phyloP scores from a whole-genome alignment of 2,888 invertebrate genomes.

The Drosophila aldrichi region DNA sequence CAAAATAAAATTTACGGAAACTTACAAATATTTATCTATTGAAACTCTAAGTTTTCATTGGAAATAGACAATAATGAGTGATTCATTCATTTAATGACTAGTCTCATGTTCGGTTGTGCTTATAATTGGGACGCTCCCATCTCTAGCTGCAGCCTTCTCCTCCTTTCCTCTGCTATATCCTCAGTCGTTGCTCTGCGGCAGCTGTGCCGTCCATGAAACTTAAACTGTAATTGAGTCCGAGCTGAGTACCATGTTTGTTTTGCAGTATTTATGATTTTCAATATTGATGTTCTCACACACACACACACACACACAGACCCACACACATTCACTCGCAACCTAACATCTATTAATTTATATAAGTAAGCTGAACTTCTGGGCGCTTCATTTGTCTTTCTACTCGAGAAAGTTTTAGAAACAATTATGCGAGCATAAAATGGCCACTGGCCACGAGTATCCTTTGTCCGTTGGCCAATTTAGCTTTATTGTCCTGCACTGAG shows the following conservation, averaged over 20 bases:
- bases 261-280: slow-evolving; percentile 11
- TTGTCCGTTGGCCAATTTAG: slow-evolving; percentile 42
- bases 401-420: slow-evolving; percentile 57
- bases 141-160: neutral
- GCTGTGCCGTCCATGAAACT: slow-evolving; percentile 40
- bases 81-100: neutral
- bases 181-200: slow-evolving; percentile 25
- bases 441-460: slow-evolving; percentile 28
- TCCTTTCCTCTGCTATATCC: slow-evolving; percentile 8
- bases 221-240: slow-evolving; percentile 26
- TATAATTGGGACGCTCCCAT: neutral
- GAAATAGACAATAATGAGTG: too few relatives aligned
- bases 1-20: neutral
- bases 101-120: neutral
- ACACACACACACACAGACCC: too few relatives aligned
- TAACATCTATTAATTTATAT: neutral
- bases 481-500: slow-evolving; percentile 32
- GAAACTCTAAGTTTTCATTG: too few relatives aligned
- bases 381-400: slow-evolving; percentile 72
- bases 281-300: slow-evolving; percentile 37
- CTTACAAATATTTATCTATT: neutral
- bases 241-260: neutral
- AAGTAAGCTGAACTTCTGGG: slow-evolving; percentile 30
- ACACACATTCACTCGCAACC: neutral
- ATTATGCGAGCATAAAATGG: slow-evolving; percentile 64